Conservation (phyloP, 2,888 invertebrate species). For the Epinotia ramella region DNA sequence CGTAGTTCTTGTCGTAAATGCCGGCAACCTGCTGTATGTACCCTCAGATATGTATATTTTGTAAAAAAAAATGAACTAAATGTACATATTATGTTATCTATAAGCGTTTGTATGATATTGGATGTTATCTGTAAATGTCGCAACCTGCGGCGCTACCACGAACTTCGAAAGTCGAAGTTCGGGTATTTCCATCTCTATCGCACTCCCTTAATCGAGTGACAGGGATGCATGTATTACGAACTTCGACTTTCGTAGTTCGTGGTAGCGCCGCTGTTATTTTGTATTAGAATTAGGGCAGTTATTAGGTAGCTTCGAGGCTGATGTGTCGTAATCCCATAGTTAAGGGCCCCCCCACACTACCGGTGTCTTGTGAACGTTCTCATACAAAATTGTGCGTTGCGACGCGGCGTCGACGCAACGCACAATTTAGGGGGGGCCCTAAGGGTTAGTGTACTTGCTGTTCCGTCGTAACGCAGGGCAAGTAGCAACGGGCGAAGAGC, state of each 20-base stretch:
- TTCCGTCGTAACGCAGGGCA: neutral
- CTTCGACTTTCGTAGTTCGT: no score
- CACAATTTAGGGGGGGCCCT: no score
- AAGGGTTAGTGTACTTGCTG: neutral
- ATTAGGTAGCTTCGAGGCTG: conserved; percentile 36
- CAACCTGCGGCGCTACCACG: no score
- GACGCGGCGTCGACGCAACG: no score
- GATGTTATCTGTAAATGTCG: conserved; percentile 43
- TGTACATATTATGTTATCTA: conserved; percentile 47
- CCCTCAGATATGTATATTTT: neutral
- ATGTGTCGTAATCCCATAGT: conserved; percentile 18
- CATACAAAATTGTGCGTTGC: no score
- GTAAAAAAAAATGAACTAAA: conserved; percentile 15
- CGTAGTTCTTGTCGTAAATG: neutral
- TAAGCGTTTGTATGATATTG: conserved; percentile 46
- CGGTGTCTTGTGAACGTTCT: no score
- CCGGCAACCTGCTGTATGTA: neutral
- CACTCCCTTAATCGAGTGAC: no score
- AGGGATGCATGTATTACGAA: no score
- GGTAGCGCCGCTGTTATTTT: no score
- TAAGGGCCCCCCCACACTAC: no score
- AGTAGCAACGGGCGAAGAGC: neutral
- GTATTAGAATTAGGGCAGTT: conserved; percentile 31
- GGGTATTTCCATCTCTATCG: no score
- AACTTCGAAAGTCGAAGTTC: no score